Percentiles rank a stretch among this genome's conserved stretches.
Evolutionary conservation across 2,888 invertebrate genomes (phyloP).

Genomic region (Adelphocoris suturalis): DNA sequence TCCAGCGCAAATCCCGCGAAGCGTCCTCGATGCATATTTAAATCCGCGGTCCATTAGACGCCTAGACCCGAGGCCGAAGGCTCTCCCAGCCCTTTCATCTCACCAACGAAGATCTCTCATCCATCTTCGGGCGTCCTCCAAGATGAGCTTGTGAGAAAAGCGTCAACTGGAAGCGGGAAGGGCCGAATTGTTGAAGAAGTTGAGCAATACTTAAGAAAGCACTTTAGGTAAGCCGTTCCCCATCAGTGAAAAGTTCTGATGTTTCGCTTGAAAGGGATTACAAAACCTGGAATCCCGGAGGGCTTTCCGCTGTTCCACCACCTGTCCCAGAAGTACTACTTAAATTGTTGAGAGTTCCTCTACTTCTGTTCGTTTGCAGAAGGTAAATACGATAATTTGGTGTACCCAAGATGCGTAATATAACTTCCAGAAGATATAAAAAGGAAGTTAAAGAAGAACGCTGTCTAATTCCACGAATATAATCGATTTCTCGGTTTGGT

Average conservation of each 20-base stretch:
- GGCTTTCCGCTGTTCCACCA: background rate
- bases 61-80: constrained; percentile 45
- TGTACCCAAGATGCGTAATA: too few relatives aligned
- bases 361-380: background rate
- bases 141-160: constrained; percentile 58
- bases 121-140: background rate
- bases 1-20: constrained; percentile 20
- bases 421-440: too few relatives aligned
- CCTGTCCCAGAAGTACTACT: background rate
- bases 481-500: too few relatives aligned
- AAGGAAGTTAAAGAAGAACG: too few relatives aligned
- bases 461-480: too few relatives aligned
- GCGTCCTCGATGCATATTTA: constrained; percentile 62
- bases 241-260: constrained; percentile 60
- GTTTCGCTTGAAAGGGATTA: constrained; percentile 45
- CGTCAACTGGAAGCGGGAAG: constrained; percentile 26
- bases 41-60: constrained; percentile 55
- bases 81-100: constrained; percentile 15
- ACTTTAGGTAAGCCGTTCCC: constrained; percentile 60
- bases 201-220: constrained; percentile 58
- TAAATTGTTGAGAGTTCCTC: background rate
- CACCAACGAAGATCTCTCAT: constrained; percentile 28
- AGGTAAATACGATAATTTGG: too few relatives aligned
- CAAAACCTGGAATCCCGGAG: background rate
- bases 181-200: constrained; percentile 57